Percentiles rank a stretch among this genome's conserved stretches.
Conservation (phyloP, 2,113 vertebrate species). For the Nothobranchius furzeri region DNA sequence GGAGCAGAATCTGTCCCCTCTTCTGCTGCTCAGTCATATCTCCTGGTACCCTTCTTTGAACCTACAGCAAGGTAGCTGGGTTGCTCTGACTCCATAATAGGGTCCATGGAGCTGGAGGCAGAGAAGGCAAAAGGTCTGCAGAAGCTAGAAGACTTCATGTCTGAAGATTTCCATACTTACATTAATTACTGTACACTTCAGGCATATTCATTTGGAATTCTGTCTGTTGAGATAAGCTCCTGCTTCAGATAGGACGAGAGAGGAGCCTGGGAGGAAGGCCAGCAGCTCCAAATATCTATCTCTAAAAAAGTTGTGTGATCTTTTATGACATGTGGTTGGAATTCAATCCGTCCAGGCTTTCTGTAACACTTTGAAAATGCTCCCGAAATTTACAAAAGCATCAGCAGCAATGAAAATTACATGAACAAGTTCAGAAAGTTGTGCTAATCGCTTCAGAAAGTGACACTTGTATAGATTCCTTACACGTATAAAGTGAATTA, state of each 20-base stretch:
- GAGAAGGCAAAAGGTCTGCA: slow-evolving; percentile 50
- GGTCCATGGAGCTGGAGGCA: slow-evolving; percentile 56
- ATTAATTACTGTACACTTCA: slow-evolving; percentile 72
- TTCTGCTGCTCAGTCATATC: slow-evolving; percentile 36
- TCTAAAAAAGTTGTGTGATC: slow-evolving; percentile 31
- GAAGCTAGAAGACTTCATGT: slow-evolving; percentile 38
- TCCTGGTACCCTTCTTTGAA: slow-evolving; percentile 53
- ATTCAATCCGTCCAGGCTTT: slow-evolving; percentile 35
- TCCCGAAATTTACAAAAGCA: neutral
- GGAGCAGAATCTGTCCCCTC: slow-evolving; percentile 51
- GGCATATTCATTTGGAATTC: slow-evolving; percentile 71
- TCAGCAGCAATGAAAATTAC: no score
- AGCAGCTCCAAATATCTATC: slow-evolving; percentile 41
- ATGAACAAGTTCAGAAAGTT: no score
- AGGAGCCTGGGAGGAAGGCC: slow-evolving; percentile 44
- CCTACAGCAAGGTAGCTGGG: slow-evolving; percentile 34
- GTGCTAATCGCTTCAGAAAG: no score
- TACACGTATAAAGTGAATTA: no score
- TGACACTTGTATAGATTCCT: no score
- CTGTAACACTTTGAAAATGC: neutral
- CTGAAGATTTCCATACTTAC: slow-evolving; percentile 59
- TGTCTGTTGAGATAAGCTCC: slow-evolving; percentile 61
- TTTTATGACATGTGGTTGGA: slow-evolving; percentile 21
- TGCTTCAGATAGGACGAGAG: slow-evolving; percentile 43
- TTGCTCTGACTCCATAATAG: slow-evolving; percentile 45